Base-by-base conservation (phyloP, 2,888 invertebrate genomes). In the Achlya flavicornis region DNA sequence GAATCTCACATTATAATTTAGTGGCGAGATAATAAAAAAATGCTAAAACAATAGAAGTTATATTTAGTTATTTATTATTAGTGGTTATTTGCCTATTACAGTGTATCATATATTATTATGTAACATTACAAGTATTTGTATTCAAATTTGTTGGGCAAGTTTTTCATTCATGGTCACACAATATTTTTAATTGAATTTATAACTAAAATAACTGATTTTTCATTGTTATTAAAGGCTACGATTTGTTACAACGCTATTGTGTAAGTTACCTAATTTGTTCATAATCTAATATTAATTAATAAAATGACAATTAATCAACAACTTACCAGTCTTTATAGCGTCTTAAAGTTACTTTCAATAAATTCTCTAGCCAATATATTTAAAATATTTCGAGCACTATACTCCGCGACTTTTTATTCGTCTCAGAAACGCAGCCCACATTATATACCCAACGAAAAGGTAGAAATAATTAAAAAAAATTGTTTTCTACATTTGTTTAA, bases 251-350 rank as follows among this genome's bases (percentile, higher is more conserved):
- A 41, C 11, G 12, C 12, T 41, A 41, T 41, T 7, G 41, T 41
- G 11, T 11, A n/a, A 48, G 48, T 48, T n/a, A 48, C 6, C 5
- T 48, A 6, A 48, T 48, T 48, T 48, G 16, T 41, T 41, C 41
- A 48, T n/a, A 48, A n/a, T 48, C 48, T 48, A n/a, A 48, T 16
- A 48, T 6, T 48, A 48, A 48, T n/a, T 4, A 48, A 48, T 16
- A 48, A 48, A 48, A 48, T 48, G 48, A 48, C 48, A 48, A 48
- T 48, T 48, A 48, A 10, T 48, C 48, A 48, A 48, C 48, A 48
- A 48, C 48, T 48, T 48, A 48, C 48, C 48, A 48, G 48, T 48
- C 48, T 48, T 48, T 48, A 48, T 48, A 48, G 48, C 16, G 10
- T 16, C 48, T 48, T 48, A 48, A 48, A 7, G 48, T 48, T 48